Evolutionary conservation across 64 coral and sea anemone species (phyloP), one percentile per base, ranked within the genome.

Genomic region (Actinia equina): DNA sequence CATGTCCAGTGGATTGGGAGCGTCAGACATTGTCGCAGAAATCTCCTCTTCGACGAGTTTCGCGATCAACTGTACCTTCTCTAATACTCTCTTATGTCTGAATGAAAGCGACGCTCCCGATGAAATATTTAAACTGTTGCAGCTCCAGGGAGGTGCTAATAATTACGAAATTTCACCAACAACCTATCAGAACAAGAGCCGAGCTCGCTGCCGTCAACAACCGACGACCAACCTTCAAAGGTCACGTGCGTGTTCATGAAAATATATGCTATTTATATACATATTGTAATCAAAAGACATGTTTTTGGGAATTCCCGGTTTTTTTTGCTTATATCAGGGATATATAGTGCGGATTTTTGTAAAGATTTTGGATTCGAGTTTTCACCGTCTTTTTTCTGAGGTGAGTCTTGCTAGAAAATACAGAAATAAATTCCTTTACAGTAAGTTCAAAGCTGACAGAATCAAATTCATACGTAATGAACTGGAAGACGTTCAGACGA

Each of bases 51-150:
- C 8, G 12, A 74, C 63, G 4, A 25, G 63, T 25, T 20, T 81
- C 19, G 7, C 46, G 4, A 8, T 49, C 1, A 49, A 49, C 5
- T 49, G 78, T 22, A 44, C 19, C 19, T n/a, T 44, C 44, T 52
- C 20, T 44, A 23, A 0, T 12, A 5, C 17, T 46, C 49, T 44
- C 8, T 49, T 3, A 81, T 81, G 78, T 81, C 78, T 81, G 78
- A 81, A 81, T 81, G 78, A 81, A 52, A 52, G 78, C 78, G 78
- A 81, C 78, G 27, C 42, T 46, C 2, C 9, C 43, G 16, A 51
- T 81, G 44, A 49, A 81, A 49, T 81, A 81, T 81, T 81, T 81
- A 81, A 52, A 52, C 49, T 49, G 17, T 44, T n/a, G n/a, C 20
- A 65, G 44, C 16, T 44, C 18, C 19, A 80, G 42, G 77, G 77